Evolutionary conservation across 2,113 vertebrate genomes (phyloP).

Genomic region (Albula goreensis): DNA sequence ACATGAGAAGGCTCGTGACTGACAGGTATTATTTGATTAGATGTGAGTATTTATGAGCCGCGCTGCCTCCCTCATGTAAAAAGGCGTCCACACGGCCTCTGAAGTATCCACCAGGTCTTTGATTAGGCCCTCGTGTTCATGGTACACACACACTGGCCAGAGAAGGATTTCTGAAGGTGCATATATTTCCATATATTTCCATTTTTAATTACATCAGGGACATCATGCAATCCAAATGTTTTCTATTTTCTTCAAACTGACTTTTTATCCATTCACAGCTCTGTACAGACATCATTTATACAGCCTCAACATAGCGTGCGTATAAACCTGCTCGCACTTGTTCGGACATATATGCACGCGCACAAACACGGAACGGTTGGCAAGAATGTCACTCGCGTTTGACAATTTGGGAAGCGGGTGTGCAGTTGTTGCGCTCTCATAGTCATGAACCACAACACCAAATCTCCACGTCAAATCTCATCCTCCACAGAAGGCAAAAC

Average conservation of each 20-base stretch:
- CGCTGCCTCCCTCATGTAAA: neutral
- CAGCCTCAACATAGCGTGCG: neutral
- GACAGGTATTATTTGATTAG: neutral
- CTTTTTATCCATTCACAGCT: neutral
- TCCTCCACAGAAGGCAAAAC: too few species aligned
- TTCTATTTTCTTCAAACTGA: constrained; percentile 20
- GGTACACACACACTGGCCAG: constrained; percentile 63
- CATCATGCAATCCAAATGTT: constrained; percentile 63
- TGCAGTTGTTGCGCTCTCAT: too few species aligned
- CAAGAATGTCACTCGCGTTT: too few species aligned
- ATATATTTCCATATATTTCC: constrained; percentile 74
- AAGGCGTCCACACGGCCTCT: neutral
- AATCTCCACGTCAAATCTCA: too few species aligned
- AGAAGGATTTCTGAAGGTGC: constrained; percentile 74
- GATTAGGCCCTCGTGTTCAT: neutral
- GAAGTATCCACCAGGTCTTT: neutral
- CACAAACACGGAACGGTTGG: neutral
- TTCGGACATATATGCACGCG: neutral
- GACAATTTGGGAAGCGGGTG: too few species aligned
- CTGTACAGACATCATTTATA: neutral
- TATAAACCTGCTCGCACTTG: neutral
- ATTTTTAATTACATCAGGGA: constrained; percentile 71
- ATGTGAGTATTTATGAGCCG: neutral
- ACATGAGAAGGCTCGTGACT: neutral
- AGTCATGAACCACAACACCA: too few species aligned